Base-by-base conservation (phyloP, 2,797 vertebrate genomes). In the Heteromormyrus szaboi region DNA sequence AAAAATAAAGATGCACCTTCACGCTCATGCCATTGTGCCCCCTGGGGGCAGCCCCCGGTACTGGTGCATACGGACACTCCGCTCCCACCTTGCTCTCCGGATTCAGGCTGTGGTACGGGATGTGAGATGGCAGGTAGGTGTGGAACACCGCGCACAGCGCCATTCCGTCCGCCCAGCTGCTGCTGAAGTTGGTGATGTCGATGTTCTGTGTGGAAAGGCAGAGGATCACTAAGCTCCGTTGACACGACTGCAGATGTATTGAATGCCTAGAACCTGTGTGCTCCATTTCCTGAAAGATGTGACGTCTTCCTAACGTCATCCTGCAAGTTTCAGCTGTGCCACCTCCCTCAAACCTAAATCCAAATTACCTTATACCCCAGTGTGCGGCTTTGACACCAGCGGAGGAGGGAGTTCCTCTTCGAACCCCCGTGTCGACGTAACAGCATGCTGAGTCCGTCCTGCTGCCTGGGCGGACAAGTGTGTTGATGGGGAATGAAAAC, bases 101-200 rank as follows among this genome's bases (percentile, higher is more conserved):
- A 51, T 91, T 91, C 0, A 97, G 96, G 48, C 92, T 93, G 90
- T 89, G 89, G 92, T 96, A 97, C 0, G 95, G 95, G 90, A 97
- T 93, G 89, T 95, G 95, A 0, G 96, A 95, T 2, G 96, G 96
- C 90, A 97, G 96, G 95, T 97, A 97, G 89, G 95, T 96, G 93
- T 97, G 96, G 89, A 96, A 96, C n/a, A 97, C 93, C 0, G 96
- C 96, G 81, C 96, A 97, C 91, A 97, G 96, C 0, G 97, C 96
- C 1, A 97, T 94, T 37, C 97, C 97, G 4, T 97, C 97, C 0
- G 94, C 94, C 97, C 97, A 97, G 90, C 96, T 97, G 92, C 95
- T 96, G 94, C 97, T 97, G 94, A 97, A 97, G 93, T 97, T 97
- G 44, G 97, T 97, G 86, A 97, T 97, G 88, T 97, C 96, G 5